phyloP scores from a whole-genome alignment of 2,888 invertebrate genomes.

The Dynastes tityus region DNA sequence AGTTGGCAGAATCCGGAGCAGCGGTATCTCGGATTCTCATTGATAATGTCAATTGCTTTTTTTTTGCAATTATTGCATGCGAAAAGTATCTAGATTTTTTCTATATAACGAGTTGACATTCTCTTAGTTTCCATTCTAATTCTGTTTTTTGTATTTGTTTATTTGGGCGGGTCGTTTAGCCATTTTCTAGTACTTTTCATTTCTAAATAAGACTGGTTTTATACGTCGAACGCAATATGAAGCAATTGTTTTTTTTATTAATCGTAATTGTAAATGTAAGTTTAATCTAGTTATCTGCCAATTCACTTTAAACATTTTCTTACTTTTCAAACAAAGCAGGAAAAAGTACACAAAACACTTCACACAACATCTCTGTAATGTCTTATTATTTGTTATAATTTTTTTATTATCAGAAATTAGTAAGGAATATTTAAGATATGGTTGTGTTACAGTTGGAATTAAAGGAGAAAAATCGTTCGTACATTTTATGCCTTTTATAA shows the following conservation, averaged over 20 bases:
- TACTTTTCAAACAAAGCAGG: slow-evolving; percentile 8
- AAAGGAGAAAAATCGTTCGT: slow-evolving; percentile 42
- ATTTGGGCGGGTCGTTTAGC: slow-evolving; percentile 26
- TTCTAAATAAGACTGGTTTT: slow-evolving; percentile 51
- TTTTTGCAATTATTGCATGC: slow-evolving; percentile 1
- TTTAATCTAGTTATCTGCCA: slow-evolving; percentile 48
- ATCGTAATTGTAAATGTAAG: slow-evolving; percentile 33
- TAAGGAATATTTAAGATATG: slow-evolving; percentile 53
- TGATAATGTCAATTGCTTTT: neutral
- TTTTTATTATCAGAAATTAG: slow-evolving; percentile 48
- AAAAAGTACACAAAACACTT: slow-evolving; percentile 35
- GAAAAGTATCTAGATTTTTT: neutral
- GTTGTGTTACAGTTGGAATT: slow-evolving; percentile 54
- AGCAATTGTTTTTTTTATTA: slow-evolving; percentile 38
- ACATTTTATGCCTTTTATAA: slow-evolving; percentile 41
- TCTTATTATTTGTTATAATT: slow-evolving; percentile 50
- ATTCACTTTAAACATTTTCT: slow-evolving; percentile 50
- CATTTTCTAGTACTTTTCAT: slow-evolving; percentile 36
- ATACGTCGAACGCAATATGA: slow-evolving; percentile 40
- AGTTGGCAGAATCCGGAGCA: slow-evolving; percentile 49
- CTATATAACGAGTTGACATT: slow-evolving; percentile 14
- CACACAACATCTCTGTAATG: slow-evolving; percentile 30
- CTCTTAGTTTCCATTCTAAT: slow-evolving; percentile 26
- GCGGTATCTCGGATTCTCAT: slow-evolving; percentile 26
- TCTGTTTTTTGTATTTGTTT: slow-evolving; percentile 22